Evolutionary conservation across 2,113 vertebrate genomes (phyloP).

Genomic region (Phalacrocorax brasilianus): DNA sequence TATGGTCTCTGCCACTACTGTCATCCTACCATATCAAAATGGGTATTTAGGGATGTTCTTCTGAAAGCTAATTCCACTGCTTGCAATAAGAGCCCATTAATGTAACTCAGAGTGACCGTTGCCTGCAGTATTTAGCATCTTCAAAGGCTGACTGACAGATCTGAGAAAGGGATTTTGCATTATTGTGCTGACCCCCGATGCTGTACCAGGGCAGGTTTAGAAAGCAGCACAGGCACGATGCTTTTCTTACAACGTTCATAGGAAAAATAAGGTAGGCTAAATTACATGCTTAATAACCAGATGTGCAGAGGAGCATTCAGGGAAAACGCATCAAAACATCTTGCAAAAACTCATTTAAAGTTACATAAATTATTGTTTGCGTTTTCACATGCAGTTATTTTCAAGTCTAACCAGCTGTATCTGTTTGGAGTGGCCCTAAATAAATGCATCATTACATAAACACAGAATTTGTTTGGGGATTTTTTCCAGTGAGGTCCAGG

Average conservation of each 20-base stretch:
- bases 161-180: background rate
- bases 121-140: slow-evolving; percentile 15
- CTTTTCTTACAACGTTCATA: background rate
- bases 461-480: slow-evolving; percentile 28
- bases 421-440: slow-evolving; percentile 39
- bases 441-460: slow-evolving; percentile 48
- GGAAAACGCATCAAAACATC: background rate
- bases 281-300: background rate
- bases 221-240: background rate
- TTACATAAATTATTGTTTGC: slow-evolving; percentile 44
- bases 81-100: background rate
- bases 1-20: slow-evolving; percentile 28
- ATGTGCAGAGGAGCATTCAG: background rate
- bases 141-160: background rate
- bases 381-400: slow-evolving; percentile 46
- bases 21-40: background rate
- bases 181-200: background rate
- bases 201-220: background rate
- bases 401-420: slow-evolving; percentile 42
- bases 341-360: slow-evolving; percentile 4
- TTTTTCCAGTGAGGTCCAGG: slow-evolving; percentile 31
- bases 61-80: slow-evolving; percentile 13
- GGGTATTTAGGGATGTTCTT: slow-evolving; percentile 34
- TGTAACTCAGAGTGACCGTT: background rate
- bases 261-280: background rate